Conservation (phyloP, 2,113 vertebrate species). For the Xenopus borealis region DNA sequence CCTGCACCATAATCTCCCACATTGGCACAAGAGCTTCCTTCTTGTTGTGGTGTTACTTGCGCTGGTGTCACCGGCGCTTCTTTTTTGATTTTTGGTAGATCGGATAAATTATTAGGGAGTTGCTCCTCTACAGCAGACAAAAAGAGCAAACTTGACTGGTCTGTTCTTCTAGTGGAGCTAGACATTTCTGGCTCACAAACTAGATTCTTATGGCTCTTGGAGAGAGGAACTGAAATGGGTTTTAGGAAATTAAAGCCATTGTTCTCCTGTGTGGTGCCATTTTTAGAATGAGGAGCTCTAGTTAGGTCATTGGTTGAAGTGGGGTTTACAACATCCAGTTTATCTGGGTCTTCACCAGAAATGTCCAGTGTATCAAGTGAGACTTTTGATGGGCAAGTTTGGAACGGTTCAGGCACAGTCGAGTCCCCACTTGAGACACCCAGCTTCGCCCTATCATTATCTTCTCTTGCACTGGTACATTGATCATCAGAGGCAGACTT, state of each 20-base stretch:
- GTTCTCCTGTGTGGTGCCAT: neutral
- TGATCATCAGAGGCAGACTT: fast-evolving
- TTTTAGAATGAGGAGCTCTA: neutral
- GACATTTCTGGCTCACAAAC: conserved; percentile 2
- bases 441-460: neutral
- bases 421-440: conserved; percentile 27
- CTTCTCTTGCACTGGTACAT: neutral
- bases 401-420: conserved; percentile 56
- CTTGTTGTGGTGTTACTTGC: fast-evolving
- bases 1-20: neutral
- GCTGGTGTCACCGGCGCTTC: neutral
- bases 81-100: neutral
- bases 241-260: neutral
- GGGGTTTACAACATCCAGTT: neutral
- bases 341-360: conserved; percentile 32
- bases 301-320: neutral
- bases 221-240: neutral
- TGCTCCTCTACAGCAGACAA: conserved; percentile 53
- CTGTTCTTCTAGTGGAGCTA: neutral
- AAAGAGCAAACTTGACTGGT: conserved; percentile 42
- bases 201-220: neutral
- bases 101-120: neutral
- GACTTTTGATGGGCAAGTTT: conserved; percentile 56
- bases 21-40: fast-evolving
- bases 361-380: conserved; percentile 44